These are phyloP conservation scores for Halocynthia roretzi DNA, from an alignment of 23 tunicate species.

Conservation along the genomic window DNA sequence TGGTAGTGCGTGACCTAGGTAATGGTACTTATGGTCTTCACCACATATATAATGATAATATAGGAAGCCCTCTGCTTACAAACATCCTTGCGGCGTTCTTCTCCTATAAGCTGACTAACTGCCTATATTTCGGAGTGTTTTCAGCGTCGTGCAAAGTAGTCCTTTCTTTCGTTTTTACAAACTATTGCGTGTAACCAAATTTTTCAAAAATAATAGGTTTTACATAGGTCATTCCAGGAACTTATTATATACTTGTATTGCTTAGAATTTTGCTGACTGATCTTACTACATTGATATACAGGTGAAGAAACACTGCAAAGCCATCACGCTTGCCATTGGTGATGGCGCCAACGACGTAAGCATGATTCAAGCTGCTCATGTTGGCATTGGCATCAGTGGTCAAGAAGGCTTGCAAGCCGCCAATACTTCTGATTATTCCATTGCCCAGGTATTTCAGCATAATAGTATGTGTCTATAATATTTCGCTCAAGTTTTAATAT, in stretches of 20 bases:
- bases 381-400: conserved; percentile 97
- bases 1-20: not conserved
- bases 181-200: not conserved
- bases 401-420: conserved; percentile 98
- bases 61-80: no score
- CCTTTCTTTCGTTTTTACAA: not conserved
- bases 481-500: no score
- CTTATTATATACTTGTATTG: not conserved
- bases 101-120: no score
- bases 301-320: conserved; percentile 74
- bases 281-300: conserved; percentile 1
- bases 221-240: no score
- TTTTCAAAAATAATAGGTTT: not conserved
- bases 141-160: not conserved
- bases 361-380: conserved; percentile 99
- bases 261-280: not conserved
- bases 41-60: no score
- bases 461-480: no score
- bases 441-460: conserved; percentile 56
- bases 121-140: no score
- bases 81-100: no score
- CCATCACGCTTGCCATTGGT: conserved; percentile 98
- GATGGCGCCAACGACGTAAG: conserved; percentile 99
- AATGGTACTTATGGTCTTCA: not conserved
- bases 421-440: conserved; percentile 95